Evolutionary conservation across 1,140 invertebrate species (phyloP), one percentile per base, ranked within the genome.

Genomic region (Drosophila kepulauana): DNA sequence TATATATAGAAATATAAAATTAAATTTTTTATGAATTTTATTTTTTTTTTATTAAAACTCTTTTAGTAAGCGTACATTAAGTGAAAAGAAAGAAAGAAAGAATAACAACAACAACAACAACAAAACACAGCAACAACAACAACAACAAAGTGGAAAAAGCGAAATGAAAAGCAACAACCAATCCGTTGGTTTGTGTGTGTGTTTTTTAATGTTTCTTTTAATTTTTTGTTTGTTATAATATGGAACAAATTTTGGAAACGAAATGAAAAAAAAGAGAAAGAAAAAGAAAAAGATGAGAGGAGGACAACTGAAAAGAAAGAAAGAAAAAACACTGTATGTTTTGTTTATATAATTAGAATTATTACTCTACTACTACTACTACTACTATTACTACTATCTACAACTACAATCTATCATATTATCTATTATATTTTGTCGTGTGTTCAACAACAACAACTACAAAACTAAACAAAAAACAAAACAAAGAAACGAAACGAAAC

Each of bases 21-120:
- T 81, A 45, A 70, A 74, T 70, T 78, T 80, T 75, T 81, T 71
- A 80, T 71, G 58, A 74, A 80, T 70, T 81, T 78, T 76, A 62
- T 75, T 79, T 82, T 70, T 61, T 78, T 78, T 72, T 78, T 78
- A 71, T 74, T 78, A 46, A 67, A 71, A 65, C 62, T 61, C 51
- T 71, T 57, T 84, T 82, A 82, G 59, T 81, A 78, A 78, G 82
- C 69, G 30, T 86, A 84, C n/a, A 66, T 81, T 86, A 85, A 87
- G 79, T 67, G 52, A 72, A 49, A 28, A 41, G 6, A 48, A 49
- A 62, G 20, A 25, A 25, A 25, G 20, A 25, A 25, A 25, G 20
- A 25, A 25, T 25, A 25, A 25, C 20, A 25, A 25, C 20, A 25
- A 25, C 20, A 63, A 10, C 49, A 56, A 41, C 63, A 45, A 58